These are phyloP conservation scores for Omphaloscelis lunosa DNA, from an alignment of 2,888 invertebrate genomes.

Conservation along the genomic window DNA sequence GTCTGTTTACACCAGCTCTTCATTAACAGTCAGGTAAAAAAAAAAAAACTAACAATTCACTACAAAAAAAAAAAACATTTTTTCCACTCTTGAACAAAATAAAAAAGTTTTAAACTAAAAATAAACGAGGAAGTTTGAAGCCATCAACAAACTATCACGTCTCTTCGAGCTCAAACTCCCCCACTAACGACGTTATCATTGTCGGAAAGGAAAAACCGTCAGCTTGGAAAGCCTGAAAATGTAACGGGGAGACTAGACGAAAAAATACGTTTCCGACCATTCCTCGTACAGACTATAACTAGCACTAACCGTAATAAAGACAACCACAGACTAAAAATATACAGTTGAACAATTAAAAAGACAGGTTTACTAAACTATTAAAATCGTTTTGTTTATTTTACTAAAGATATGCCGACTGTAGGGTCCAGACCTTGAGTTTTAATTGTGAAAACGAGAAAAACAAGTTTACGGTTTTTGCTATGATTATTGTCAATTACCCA, in stretches of 20 bases:
- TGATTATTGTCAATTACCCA: slow-evolving; percentile 60
- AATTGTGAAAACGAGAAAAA: slow-evolving; percentile 58
- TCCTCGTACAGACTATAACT: slow-evolving; percentile 70
- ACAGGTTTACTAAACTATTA: slow-evolving; percentile 48
- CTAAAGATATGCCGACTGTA: slow-evolving; percentile 51
- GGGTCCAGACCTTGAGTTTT: slow-evolving; percentile 60
- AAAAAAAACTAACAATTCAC: neutral
- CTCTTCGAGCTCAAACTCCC: slow-evolving; percentile 78
- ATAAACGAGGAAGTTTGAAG: slow-evolving; percentile 54
- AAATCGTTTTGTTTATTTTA: slow-evolving; percentile 56
- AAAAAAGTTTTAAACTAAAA: slow-evolving; percentile 57
- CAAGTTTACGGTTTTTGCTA: slow-evolving; percentile 58
- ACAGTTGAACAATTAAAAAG: slow-evolving; percentile 47
- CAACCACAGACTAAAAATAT: slow-evolving; percentile 61
- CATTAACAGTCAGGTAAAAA: neutral
- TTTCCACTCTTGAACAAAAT: neutral
- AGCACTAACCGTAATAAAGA: slow-evolving; percentile 34
- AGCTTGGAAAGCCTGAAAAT: slow-evolving; percentile 83
- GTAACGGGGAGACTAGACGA: slow-evolving; percentile 84
- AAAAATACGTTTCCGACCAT: slow-evolving; percentile 86
- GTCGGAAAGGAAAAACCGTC: slow-evolving; percentile 80
- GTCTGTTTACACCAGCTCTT: no score
- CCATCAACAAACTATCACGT: slow-evolving; percentile 77
- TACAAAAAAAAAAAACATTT: neutral
- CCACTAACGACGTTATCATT: slow-evolving; percentile 86